Conservation (phyloP, 2,113 vertebrate species). For the Phasianus colchicus region DNA sequence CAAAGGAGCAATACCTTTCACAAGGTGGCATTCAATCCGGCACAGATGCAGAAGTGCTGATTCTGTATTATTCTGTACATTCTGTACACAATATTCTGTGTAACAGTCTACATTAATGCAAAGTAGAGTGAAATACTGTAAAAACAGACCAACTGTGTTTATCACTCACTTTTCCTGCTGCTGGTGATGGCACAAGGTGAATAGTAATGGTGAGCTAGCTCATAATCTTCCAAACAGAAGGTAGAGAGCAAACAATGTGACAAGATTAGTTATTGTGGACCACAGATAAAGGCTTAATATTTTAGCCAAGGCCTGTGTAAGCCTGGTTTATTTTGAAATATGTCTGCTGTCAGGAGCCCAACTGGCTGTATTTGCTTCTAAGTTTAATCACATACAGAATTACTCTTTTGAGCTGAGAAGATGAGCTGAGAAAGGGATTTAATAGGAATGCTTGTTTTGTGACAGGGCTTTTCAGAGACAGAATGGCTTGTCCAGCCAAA, state of each 20-base stretch:
- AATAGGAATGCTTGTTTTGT: constrained; percentile 64
- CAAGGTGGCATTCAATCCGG: constrained; percentile 22
- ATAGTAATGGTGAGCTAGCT: constrained; percentile 59
- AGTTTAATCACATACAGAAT: constrained; percentile 67
- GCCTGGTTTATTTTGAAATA: constrained; percentile 72
- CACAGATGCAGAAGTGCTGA: background rate
- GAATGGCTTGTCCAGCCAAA: constrained; percentile 45
- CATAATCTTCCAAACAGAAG: constrained; percentile 62
- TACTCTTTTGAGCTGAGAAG: constrained; percentile 59
- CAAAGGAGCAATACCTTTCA: background rate
- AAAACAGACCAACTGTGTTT: constrained; percentile 42
- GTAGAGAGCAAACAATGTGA: constrained; percentile 61
- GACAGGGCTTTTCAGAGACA: constrained; percentile 47
- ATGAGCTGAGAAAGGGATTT: constrained; percentile 33
- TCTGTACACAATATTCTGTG: background rate
- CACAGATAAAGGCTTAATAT: constrained; percentile 70
- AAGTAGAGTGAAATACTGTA: constrained; percentile 39
- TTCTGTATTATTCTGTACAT: background rate
- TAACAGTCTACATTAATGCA: background rate
- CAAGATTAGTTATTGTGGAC: constrained; percentile 66
- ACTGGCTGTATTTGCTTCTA: constrained; percentile 66
- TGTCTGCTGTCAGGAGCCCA: constrained; percentile 65
- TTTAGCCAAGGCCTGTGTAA: constrained; percentile 67
- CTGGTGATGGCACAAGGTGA: constrained; percentile 57
- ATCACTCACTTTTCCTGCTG: constrained; percentile 40